phyloP scores from a whole-genome alignment of 2,113 vertebrate genomes.

The Erythrolamprus reginae region DNA sequence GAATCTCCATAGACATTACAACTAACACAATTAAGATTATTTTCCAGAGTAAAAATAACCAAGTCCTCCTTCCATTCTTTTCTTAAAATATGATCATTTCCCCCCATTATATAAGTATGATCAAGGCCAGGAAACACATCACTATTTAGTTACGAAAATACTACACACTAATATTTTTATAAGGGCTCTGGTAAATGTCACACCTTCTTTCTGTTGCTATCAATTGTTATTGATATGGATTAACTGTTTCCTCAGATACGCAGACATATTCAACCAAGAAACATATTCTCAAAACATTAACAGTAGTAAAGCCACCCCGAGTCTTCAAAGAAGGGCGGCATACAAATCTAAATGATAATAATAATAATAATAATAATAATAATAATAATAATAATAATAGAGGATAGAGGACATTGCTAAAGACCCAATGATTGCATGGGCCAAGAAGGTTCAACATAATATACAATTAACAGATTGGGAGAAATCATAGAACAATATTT shows the following conservation, averaged over 20 bases:
- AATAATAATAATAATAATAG: too few relatives aligned
- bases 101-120: neutral
- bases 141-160: neutral
- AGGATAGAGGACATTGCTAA: too few relatives aligned
- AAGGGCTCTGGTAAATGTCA: neutral
- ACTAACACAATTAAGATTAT: neutral
- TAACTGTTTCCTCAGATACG: neutral
- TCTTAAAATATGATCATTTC: neutral
- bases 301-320: neutral
- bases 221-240: neutral
- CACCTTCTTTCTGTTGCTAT: neutral
- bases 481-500: too few relatives aligned
- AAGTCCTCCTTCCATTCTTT: neutral
- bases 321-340: too few relatives aligned
- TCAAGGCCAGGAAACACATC: neutral
- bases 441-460: too few relatives aligned
- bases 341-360: too few relatives aligned
- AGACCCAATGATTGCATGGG: too few relatives aligned
- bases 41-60: neutral
- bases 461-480: too few relatives aligned
- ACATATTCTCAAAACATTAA: neutral
- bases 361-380: too few relatives aligned
- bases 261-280: neutral
- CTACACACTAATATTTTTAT: neutral
- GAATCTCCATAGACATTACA: neutral